Evolutionary conservation across 2,797 vertebrate species (phyloP).

Genomic region (Cichlasoma orientale): DNA sequence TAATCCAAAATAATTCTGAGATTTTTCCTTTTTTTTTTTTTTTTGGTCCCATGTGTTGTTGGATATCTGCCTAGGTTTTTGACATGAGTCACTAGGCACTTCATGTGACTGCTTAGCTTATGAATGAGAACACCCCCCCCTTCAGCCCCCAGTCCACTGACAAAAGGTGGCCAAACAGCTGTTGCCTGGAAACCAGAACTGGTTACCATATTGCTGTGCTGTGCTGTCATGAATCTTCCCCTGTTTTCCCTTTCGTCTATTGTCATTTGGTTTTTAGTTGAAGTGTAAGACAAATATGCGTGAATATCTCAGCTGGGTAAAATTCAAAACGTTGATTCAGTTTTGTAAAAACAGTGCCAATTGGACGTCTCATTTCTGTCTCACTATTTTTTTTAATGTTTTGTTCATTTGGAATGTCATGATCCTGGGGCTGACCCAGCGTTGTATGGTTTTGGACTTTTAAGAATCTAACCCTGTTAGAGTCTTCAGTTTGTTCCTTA

Average conservation of each 20-base stretch:
- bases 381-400: neutral
- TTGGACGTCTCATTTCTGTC: neutral
- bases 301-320: neutral
- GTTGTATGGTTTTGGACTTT: too few relatives aligned
- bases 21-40: conserved; percentile 1
- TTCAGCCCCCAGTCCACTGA: conserved; percentile 15
- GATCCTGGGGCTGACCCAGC: too few relatives aligned
- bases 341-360: neutral
- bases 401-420: neutral
- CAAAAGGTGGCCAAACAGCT: conserved; percentile 58
- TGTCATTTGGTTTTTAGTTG: conserved; percentile 3
- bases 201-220: conserved; percentile 56
- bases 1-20: conserved; percentile 7
- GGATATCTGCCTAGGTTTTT: conserved; percentile 14
- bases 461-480: too few relatives aligned
- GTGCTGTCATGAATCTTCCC: conserved; percentile 33
- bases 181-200: conserved; percentile 70
- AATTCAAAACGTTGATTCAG: neutral
- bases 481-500: too few relatives aligned
- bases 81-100: conserved; percentile 58
- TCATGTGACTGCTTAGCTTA: conserved; percentile 66
- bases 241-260: neutral
- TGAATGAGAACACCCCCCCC: conserved; percentile 58
- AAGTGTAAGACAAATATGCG: neutral
- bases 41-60: neutral